phyloP scores from a whole-genome alignment of 2,888 invertebrate species.

The Neoscelio sp. region DNA sequence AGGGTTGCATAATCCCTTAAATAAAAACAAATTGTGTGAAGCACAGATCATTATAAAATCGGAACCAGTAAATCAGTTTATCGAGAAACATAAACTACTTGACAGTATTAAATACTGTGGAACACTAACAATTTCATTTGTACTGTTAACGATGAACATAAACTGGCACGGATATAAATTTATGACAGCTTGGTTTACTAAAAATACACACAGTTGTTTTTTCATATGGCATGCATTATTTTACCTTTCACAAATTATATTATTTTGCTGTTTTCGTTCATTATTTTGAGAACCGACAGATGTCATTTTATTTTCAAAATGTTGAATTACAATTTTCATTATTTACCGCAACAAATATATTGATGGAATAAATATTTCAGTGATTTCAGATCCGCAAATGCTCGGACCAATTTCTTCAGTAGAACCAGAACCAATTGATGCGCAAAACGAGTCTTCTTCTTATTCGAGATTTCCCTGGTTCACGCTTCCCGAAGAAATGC shows the following conservation, averaged over 20 bases:
- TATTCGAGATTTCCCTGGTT: conserved; percentile 73
- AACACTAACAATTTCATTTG: neutral
- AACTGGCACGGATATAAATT: too few relatives aligned
- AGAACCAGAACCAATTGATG: conserved; percentile 67
- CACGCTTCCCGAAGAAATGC: conserved; percentile 67
- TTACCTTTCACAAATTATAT: too few relatives aligned
- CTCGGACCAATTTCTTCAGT: conserved; percentile 58
- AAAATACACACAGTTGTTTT: too few relatives aligned
- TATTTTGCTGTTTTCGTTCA: too few relatives aligned
- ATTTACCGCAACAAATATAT: neutral
- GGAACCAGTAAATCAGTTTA: neutral
- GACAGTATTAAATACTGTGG: conserved; percentile 11
- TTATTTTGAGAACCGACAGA: neutral
- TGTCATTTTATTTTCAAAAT: neutral
- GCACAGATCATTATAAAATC: too few relatives aligned
- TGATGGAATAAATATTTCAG: conserved; percentile 54
- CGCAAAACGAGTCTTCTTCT: conserved; percentile 34
- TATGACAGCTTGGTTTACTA: too few relatives aligned
- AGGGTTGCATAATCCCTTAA: too few relatives aligned
- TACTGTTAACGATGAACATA: too few relatives aligned
- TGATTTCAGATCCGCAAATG: conserved; percentile 67
- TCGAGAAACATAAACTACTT: neutral
- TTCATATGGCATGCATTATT: conserved; percentile 5
- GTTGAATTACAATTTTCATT: neutral
- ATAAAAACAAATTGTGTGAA: too few relatives aligned